These are phyloP conservation scores for Chionodraco myersi DNA, from an alignment of 2,113 vertebrate species.

Conservation along the genomic window DNA sequence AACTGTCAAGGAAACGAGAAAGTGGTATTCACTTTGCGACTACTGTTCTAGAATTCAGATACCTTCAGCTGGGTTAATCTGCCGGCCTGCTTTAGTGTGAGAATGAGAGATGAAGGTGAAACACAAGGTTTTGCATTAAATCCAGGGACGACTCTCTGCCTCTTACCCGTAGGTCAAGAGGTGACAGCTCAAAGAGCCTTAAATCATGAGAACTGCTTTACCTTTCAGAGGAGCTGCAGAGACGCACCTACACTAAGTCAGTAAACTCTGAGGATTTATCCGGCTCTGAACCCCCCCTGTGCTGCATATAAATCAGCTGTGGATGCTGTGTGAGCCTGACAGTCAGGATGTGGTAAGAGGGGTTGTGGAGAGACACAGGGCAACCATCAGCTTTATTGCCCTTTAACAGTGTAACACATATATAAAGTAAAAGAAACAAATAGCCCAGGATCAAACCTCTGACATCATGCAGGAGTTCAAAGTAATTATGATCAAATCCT, in stretches of 20 bases:
- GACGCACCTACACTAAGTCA: constrained; percentile 73
- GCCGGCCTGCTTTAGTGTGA: constrained; percentile 65
- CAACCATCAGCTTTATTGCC: not conserved
- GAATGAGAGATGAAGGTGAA: constrained; percentile 70
- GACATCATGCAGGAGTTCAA: not conserved
- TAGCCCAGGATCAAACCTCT: not conserved
- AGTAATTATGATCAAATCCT: not conserved
- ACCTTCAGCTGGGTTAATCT: constrained; percentile 58
- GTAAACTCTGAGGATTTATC: constrained; percentile 83
- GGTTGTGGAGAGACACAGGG: constrained; percentile 22
- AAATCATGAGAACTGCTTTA: constrained; percentile 83
- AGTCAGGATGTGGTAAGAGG: constrained; percentile 15
- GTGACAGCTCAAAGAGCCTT: constrained; percentile 77
- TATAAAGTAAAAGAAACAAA: not conserved
- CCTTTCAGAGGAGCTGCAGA: constrained; percentile 70
- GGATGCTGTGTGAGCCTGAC: constrained; percentile 53
- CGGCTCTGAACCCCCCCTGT: constrained; percentile 69
- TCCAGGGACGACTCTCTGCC: constrained; percentile 68
- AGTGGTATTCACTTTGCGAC: constrained; percentile 45
- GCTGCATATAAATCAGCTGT: constrained; percentile 81
- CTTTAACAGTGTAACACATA: not conserved
- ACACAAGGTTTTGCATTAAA: constrained; percentile 72
- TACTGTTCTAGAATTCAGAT: constrained; percentile 50
- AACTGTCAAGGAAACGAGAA: constrained; percentile 67
- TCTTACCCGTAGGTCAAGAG: constrained; percentile 79